phyloP scores from a whole-genome alignment of 1,140 invertebrate species.

The Cydia fagiglandana region DNA sequence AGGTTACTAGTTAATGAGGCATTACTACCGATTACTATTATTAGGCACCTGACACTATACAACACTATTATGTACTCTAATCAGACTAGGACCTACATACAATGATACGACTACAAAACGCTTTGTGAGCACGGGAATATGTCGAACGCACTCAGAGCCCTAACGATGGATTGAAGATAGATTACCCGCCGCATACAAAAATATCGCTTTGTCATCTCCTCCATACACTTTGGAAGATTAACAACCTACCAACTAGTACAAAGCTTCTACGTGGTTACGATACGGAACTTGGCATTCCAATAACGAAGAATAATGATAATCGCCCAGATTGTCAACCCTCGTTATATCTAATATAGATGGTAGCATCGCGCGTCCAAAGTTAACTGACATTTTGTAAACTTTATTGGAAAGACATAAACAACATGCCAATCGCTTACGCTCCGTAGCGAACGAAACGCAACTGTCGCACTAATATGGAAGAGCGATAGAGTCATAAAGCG shows the following conservation, averaged over 20 bases:
- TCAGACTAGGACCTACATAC: no score
- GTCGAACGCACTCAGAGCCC: constrained; percentile 40
- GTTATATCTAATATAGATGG: neutral
- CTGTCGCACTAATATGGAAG: no score
- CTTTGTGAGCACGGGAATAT: constrained; percentile 21
- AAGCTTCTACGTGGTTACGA: neutral
- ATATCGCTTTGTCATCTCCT: constrained; percentile 32
- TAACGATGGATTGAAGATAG: constrained; percentile 54
- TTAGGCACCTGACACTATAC: no score
- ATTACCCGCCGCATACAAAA: constrained; percentile 39
- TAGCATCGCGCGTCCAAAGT: no score
- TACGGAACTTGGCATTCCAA: neutral
- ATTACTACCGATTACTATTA: no score
- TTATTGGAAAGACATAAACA: no score
- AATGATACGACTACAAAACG: neutral
- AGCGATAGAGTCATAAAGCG: no score
- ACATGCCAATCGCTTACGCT: no score
- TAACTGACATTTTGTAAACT: neutral
- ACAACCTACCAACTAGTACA: constrained; percentile 12
- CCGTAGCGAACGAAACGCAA: no score
- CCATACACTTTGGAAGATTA: constrained; percentile 28
- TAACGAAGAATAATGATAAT: constrained; percentile 17
- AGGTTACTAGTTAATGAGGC: no score
- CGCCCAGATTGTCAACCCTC: neutral
- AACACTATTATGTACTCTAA: no score